phyloP scores from a whole-genome alignment of 2,888 invertebrate species.

The Exephanes ischioxanthus region DNA sequence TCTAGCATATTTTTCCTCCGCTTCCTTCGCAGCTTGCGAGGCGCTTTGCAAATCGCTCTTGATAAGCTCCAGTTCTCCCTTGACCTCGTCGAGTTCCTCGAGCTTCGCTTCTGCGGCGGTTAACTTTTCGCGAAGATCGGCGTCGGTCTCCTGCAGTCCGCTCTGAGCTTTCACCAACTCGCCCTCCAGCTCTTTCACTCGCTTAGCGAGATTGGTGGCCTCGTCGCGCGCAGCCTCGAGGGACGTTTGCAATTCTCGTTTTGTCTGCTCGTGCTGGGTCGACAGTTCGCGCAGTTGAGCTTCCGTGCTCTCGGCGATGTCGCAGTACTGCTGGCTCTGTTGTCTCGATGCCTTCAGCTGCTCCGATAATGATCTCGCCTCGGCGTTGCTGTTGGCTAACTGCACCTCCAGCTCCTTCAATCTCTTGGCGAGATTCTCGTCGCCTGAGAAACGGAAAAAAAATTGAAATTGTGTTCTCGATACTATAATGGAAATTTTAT shows the following conservation, averaged over 20 bases:
- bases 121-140: constrained; percentile 86
- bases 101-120: constrained; percentile 88
- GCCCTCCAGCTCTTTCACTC: constrained; percentile 89
- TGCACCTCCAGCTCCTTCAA: constrained; percentile 90
- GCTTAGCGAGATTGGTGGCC: constrained; percentile 87
- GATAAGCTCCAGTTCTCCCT: constrained; percentile 88
- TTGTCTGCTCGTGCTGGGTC: constrained; percentile 87
- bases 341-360: constrained; percentile 91
- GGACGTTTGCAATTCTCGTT: constrained; percentile 87
- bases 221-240: constrained; percentile 85
- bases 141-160: constrained; percentile 88
- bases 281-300: constrained; percentile 90
- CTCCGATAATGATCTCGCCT: constrained; percentile 89
- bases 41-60: constrained; percentile 88
- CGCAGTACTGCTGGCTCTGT: constrained; percentile 93
- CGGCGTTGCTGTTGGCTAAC: constrained; percentile 87
- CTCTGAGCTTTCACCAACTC: constrained; percentile 90
- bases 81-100: constrained; percentile 87
- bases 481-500: too few species aligned
- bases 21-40: constrained; percentile 88
- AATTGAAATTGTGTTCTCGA: not conserved
- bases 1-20: constrained; percentile 92
- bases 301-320: constrained; percentile 93
- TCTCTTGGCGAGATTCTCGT: constrained; percentile 87
- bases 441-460: constrained; percentile 85